Base-by-base conservation (phyloP, 2,113 vertebrate genomes). In the Platysternon megacephalum region DNA sequence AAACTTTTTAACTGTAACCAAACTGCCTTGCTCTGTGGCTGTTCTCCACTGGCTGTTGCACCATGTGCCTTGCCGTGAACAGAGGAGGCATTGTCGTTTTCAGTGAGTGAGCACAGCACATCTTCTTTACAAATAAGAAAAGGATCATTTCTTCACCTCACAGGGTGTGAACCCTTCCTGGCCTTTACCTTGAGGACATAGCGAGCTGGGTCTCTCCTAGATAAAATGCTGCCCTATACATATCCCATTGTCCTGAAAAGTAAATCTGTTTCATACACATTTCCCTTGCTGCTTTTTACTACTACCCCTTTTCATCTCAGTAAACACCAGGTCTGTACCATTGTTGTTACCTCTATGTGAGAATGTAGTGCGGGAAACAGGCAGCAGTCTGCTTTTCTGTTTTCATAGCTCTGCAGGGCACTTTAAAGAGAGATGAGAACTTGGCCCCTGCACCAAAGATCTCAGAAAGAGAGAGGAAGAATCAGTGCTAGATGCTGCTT, bases 1-100 rank as follows among this genome's bases (percentile, higher is more conserved):
- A 39, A 88, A 6, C 2, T 3, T 55, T 55, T 42, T 4, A 52
- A 2, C 0, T 2, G 2, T 5, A 3, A 11, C 17, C 32, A 1
- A 39, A 52, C 76, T 24, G 52, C 79, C 51, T 35, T 39, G 79
- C 51, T 16, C 19, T 13, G 4, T 9, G 11, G 35, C 22, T 32
- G 3, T 52, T 53, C 13, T 28, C 4, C 21, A 19, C 51, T 26
- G n/a, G 35, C 65, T 68, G 35, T 68, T 8, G 65, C 35, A n/a
- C 61, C 35, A 9, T 21, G 13, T 42, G 53, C 39, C 24, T 44
- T 28, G 39, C 26, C 29, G 53, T 55, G 53, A 42, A 42, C 35
- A 22, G 6, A 16, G 26, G 39, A 24, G 11, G 6, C 4, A 44
- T 46, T 58, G 83, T n/a, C 6, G 5, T 39, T 79, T 0, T 78